Conservation (phyloP, 2,888 invertebrate genomes). For the Folsomia manolachei region DNA sequence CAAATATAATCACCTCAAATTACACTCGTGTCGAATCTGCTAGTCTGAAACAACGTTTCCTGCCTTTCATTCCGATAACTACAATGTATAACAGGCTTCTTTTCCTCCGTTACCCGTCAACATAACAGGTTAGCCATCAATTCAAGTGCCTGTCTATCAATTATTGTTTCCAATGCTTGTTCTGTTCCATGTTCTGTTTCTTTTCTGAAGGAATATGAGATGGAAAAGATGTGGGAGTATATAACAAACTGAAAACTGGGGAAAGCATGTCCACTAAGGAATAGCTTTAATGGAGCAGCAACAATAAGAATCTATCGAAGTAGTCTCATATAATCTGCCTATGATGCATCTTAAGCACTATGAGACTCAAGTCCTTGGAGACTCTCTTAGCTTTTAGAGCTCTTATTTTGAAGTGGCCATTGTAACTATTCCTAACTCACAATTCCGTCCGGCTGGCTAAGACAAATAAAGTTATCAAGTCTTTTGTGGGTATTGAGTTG, state of each 20-base stretch:
- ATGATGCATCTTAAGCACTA: neutral
- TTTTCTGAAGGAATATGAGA: too few species aligned
- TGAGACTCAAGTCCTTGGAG: neutral
- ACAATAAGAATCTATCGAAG: constrained; percentile 6
- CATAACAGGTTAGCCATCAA: neutral
- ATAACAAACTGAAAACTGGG: neutral
- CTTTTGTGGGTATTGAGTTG: neutral
- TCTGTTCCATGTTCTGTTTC: neutral
- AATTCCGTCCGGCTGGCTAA: neutral
- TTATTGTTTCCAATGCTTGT: neutral
- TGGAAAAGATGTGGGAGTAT: neutral
- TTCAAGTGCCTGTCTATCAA: neutral
- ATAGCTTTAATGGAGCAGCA: neutral
- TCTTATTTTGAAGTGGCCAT: constrained; percentile 6
- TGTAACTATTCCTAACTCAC: too few species aligned
- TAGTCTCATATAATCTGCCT: neutral
- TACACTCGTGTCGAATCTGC: neutral
- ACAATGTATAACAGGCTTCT: too few species aligned
- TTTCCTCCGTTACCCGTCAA: too few species aligned
- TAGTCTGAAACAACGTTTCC: neutral
- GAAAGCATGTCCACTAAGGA: neutral
- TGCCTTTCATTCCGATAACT: neutral
- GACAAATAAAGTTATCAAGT: neutral
- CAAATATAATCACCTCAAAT: neutral
- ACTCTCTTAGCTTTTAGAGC: neutral